Evolutionary conservation across 1,140 invertebrate species (phyloP).

Genomic region (Brachionus calyciflorus): DNA sequence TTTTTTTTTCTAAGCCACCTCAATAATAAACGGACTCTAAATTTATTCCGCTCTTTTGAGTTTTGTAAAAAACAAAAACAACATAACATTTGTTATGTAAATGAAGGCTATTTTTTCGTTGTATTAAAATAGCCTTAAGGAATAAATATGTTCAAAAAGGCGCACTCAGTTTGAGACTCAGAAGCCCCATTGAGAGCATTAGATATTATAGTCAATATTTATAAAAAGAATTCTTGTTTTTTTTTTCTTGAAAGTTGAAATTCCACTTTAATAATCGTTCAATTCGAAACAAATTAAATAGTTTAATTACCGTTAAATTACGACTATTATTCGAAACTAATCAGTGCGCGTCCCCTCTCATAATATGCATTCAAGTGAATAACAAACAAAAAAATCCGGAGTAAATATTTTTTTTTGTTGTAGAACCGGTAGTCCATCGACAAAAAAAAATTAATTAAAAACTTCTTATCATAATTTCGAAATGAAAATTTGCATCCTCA

Average conservation of each 20-base stretch:
- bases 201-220: no score
- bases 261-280: slow-evolving; percentile 38
- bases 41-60: slow-evolving; percentile 41
- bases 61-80: background rate
- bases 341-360: slow-evolving; percentile 42
- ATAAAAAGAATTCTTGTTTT: no score
- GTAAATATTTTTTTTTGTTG: no score
- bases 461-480: background rate
- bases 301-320: slow-evolving; percentile 45
- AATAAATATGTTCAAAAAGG: background rate
- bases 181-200: slow-evolving; percentile 2
- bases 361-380: slow-evolving; percentile 14
- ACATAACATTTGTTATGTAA: slow-evolving; percentile 39
- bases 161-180: background rate
- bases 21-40: background rate
- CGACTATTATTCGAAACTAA: slow-evolving; percentile 43
- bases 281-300: slow-evolving; percentile 36
- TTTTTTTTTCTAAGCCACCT: background rate
- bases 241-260: no score
- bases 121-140: background rate
- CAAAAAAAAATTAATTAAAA: no score
- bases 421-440: slow-evolving; percentile 14
- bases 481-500: background rate
- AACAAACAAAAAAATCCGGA: no score
- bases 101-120: background rate